Conservation (phyloP, 2,797 vertebrate species). For the Acanthornis magna region DNA sequence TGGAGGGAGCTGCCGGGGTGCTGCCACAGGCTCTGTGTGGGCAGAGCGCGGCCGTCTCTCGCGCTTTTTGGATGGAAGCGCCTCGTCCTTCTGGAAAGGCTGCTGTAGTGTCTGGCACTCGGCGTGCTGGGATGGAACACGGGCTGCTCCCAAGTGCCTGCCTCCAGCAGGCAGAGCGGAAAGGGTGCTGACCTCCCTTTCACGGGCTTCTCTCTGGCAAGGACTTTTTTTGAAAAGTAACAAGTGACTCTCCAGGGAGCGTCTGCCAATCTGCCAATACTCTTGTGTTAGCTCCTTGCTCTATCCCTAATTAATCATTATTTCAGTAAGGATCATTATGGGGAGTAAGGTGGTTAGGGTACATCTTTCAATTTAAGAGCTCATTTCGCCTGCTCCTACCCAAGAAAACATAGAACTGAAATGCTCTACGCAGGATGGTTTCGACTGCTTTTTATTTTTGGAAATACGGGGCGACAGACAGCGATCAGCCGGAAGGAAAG, state of each 20-base stretch:
- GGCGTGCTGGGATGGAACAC: accelerated
- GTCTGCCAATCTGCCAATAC: not conserved
- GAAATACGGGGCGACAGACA: not conserved
- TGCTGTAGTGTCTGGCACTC: not conserved
- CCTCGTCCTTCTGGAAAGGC: not conserved
- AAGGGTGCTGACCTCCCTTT: not conserved
- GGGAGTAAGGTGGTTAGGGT: too few relatives aligned
- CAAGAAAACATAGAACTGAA: not conserved
- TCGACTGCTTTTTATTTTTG: not conserved
- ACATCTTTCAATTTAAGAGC: not conserved
- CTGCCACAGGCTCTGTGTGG: not conserved
- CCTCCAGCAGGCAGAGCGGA: not conserved
- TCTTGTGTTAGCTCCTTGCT: accelerated
- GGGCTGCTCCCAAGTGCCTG: not conserved
- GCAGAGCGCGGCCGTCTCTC: accelerated
- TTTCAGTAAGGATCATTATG: not conserved
- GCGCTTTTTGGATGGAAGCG: accelerated
- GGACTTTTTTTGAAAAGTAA: not conserved
- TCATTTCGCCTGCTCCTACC: not conserved
- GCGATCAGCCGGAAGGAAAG: not conserved
- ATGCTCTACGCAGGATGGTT: not conserved
- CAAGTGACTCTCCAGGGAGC: not conserved
- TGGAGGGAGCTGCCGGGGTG: not conserved
- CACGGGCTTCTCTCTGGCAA: not conserved
- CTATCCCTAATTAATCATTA: not conserved